Evolutionary conservation across 2,888 invertebrate species (phyloP), one percentile per base, ranked within the genome.

Genomic region (Labia minor): DNA sequence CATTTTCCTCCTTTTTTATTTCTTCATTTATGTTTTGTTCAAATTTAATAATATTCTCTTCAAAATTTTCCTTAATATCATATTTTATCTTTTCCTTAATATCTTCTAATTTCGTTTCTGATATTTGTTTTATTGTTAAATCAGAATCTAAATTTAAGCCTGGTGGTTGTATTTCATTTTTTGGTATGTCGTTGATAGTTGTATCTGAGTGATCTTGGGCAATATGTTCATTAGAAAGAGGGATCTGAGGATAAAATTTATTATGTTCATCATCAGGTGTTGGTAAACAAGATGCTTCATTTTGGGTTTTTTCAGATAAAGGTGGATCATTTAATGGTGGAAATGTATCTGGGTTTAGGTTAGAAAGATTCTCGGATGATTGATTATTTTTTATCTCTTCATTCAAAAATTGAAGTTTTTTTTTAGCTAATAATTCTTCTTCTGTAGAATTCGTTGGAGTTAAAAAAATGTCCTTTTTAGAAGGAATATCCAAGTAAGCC

Each of bases 401-500:
- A 49, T 16, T 49, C 49, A 49, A 49, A 49, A 49, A 49, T 49
- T 16, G 49, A 49, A 49, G 49, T 49, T 49, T 49, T 49, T 49
- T 49, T 49, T 49, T 49, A 49, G 49, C n/a, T 3, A 49, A 49
- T 8, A 49, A 49, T n/a, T 49, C 8, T 49, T 49, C 49, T 14
- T 49, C 49, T 4, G 49, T 3, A 16, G 49, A 8, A 49, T 49
- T n/a, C n/a, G n/a, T n/a, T n/a, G n/a, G n/a, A n/a, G n/a, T n/a
- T n/a, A n/a, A 49, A 49, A 49, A 49, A n/a, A 49, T 49, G 3
- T 49, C 49, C 14, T 49, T 11, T 49, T 49, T 4, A 16, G 49
- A 16, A 16, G n/a, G n/a, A 49, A 14, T 49, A 14, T 49, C 49
- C 2, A 49, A 14, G 16, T 49, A 49, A 10, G 49, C 8, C 16